Base-by-base conservation (phyloP, 2,797 vertebrate genomes). In the Capromys pilorides region DNA sequence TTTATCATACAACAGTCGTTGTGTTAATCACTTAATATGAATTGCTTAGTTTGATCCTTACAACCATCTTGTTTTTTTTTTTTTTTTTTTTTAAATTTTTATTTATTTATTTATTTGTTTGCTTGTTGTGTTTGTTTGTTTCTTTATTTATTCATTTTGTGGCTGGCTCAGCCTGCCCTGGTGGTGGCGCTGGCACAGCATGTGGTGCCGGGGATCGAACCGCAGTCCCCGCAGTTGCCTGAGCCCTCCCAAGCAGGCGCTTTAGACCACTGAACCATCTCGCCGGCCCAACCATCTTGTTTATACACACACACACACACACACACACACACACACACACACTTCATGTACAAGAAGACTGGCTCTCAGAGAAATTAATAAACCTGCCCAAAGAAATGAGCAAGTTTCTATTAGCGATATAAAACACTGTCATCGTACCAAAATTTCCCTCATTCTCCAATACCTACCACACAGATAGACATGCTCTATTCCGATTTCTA, bases 301-400 rank as follows among this genome's bases (percentile, higher is more conserved):
- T 57, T 67, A 6, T n/a, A n/a, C 45, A 75, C 26, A 75, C 9
- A 71, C 19, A 41, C 24, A n/a, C 9, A 33, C 54, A 61, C 41
- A 66, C 61, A 75, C 19, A 45, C 16, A 39, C 54, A 33, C 64
- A 28, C 49, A 79, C 10, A 54, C 26, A 81, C 36, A n/a, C 82
- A 66, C 49, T 79, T 93, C 88, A 87, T 66, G 6, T 28, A 75
- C 36, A 6, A 94, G 66, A 77, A 94, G 85, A 86, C 2, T 22
- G 16, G 92, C 64, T 49, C 71, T 93, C 73, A 39, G 33, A 89
- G 26, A 84, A 33, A 49, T 84, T 54, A 92, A 91, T 61, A 51
- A 88, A 81, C 2, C 66, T 81, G 5, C 31, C 41, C 86, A 84
- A 67, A 86, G 69, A 84, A 79, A 67, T 41, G 16, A 67, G 66